Conservation (phyloP, 2,797 vertebrate species). For the Premnoplex brunnescens region DNA sequence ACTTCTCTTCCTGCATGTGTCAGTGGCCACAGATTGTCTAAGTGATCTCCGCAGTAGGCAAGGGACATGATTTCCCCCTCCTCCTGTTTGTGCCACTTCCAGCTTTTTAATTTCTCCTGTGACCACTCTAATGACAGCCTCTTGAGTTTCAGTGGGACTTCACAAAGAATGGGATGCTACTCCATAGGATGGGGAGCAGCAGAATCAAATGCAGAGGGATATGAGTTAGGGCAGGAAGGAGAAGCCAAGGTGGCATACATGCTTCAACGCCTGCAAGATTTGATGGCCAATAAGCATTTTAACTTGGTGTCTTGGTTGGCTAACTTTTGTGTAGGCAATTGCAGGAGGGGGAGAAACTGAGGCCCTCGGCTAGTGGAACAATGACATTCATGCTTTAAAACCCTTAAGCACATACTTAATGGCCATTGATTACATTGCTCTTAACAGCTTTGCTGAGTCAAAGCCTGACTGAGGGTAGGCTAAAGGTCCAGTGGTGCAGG, state of each 20-base stretch:
- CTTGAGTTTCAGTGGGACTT: neutral
- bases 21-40: neutral
- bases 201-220: neutral
- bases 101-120: neutral
- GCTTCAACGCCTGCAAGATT: neutral
- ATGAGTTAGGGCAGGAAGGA: neutral
- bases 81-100: neutral
- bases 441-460: neutral
- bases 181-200: neutral
- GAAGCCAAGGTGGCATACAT: neutral
- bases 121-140: neutral
- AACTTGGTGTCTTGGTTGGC: neutral
- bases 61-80: neutral
- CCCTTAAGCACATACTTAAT: neutral
- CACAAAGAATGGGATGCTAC: neutral
- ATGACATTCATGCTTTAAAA: neutral
- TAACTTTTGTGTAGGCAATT: neutral
- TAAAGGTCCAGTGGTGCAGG: neutral
- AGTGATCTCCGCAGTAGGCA: neutral
- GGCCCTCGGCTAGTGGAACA: neutral
- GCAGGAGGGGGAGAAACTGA: neutral
- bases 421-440: neutral
- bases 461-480: neutral
- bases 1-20: neutral
- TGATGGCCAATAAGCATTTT: neutral